Evolutionary conservation across 2,113 vertebrate genomes (phyloP), one percentile per base, ranked within the genome.

Genomic region (Edolisoma coerulescens): DNA sequence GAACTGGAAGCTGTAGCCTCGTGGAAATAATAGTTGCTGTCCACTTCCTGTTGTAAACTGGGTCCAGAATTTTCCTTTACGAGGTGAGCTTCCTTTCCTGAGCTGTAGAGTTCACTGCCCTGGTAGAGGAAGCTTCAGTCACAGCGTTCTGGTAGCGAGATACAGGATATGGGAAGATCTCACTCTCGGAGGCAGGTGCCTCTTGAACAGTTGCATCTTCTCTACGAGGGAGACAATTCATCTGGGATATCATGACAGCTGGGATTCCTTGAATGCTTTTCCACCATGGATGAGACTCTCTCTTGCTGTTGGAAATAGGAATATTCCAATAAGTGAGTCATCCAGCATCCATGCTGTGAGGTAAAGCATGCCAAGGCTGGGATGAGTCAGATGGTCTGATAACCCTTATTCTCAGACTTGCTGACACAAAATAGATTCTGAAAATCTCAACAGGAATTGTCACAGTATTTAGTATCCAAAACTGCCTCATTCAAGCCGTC

Each of bases 191-290:
- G 49, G 16, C 57, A 71, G 30, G 33, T 69, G 56, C 33, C 37
- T 89, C 41, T 71, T 53, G 61, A 35, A 20, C 33, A 20, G 19
- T 80, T 81, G 9, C 4, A 16, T 84, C 59, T 84, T 87, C 28
- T 89, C 11, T 53, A 3, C 41, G 30, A 24, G n/a, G 18, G 45
- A 56, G 30, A 59, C 32, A 1, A 2, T 85, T 85, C 32, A 12
- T 73, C 59, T 69, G 47, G 60, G 64, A 67, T 83, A 17, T 47
- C 24, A 42, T 0, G 16, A 63, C 61, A 90, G 68, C 79, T 93
- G 92, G 90, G 63, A 95, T 97, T 97, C 95, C 92, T 90, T 95
- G 86, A 95, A 45, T 95, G 79, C 86, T 88, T 95, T 96, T 91
- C 37, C 11, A 42, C 39, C 33, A 26, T 50, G 78, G 80, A 33